Percentiles rank a stretch among this genome's conserved stretches.
Evolutionary conservation across 2,888 invertebrate species (phyloP).

Genomic region (Myopa tessellatipennis): DNA sequence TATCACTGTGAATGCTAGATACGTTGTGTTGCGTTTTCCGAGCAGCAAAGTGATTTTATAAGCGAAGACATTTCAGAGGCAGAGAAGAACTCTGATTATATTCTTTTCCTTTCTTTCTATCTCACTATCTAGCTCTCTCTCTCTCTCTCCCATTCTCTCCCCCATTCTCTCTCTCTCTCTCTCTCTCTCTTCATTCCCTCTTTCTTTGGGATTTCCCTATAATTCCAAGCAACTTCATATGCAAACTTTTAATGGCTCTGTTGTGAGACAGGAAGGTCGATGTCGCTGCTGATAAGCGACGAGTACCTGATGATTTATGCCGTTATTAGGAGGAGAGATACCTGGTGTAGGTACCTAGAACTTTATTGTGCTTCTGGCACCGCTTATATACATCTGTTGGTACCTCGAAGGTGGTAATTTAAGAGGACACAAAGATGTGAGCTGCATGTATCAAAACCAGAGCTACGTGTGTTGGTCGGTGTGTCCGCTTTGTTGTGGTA

Average conservation of each 20-base stretch:
- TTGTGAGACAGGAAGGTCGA: not conserved
- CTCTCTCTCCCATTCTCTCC: not conserved
- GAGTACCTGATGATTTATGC: not conserved
- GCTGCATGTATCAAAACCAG: too few species aligned
- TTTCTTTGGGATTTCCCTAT: not conserved
- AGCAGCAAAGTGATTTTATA: conserved; percentile 18
- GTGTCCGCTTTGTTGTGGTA: too few species aligned
- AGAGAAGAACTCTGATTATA: too few species aligned
- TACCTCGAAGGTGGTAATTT: too few species aligned
- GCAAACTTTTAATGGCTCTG: not conserved
- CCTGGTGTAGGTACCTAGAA: too few species aligned
- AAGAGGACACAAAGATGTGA: too few species aligned
- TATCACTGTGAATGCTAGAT: conserved; percentile 58
- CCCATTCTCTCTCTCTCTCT: not conserved
- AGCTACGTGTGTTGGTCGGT: too few species aligned
- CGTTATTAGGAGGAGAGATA: too few species aligned
- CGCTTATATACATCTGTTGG: too few species aligned
- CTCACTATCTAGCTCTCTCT: not conserved
- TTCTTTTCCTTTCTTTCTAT: not conserved
- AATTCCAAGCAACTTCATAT: not conserved
- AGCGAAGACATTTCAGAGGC: not conserved
- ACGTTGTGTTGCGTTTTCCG: conserved; percentile 51
- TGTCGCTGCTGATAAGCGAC: conserved; percentile 8
- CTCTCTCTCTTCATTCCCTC: too few species aligned
- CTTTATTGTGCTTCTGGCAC: too few species aligned